Percentiles rank a stretch among this genome's conserved stretches.
These are phyloP conservation scores for Cosmopolites sordidus DNA, from an alignment of 2,888 invertebrate genomes.

Conservation along the genomic window DNA sequence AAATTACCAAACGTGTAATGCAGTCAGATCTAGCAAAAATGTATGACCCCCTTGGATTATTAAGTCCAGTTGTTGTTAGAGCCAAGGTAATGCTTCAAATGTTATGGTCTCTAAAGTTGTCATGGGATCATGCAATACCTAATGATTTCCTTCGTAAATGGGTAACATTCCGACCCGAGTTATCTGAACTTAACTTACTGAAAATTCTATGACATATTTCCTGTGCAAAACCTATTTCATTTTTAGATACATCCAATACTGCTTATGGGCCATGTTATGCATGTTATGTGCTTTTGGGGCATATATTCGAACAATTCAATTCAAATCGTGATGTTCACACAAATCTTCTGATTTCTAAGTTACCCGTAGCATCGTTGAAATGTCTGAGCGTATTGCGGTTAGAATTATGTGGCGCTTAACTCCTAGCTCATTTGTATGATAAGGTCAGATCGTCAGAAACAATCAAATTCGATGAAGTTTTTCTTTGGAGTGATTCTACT, in stretches of 20 bases:
- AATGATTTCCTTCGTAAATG: not conserved
- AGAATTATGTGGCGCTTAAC: slow-evolving; percentile 24
- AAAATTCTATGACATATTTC: slow-evolving; percentile 12
- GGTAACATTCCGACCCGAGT: slow-evolving; percentile 1
- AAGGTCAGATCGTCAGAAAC: slow-evolving; percentile 17
- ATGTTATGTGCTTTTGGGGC: no score
- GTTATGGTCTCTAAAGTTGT: slow-evolving; percentile 11
- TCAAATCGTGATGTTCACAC: no score
- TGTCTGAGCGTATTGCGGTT: slow-evolving; percentile 17
- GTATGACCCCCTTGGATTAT: no score
- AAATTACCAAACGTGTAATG: no score
- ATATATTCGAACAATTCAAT: slow-evolving; percentile 8
- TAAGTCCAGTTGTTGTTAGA: slow-evolving; percentile 13
- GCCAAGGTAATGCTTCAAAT: slow-evolving; percentile 21
- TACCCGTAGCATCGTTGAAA: slow-evolving; percentile 23
- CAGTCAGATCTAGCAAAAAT: not conserved
- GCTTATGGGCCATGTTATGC: no score
- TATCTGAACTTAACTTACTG: slow-evolving; percentile 8
- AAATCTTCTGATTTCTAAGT: no score
- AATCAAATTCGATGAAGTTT: no score
- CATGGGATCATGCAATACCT: slow-evolving; percentile 15
- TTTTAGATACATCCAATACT: slow-evolving; percentile 19
- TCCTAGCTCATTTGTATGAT: slow-evolving; percentile 15
- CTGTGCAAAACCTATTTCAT: not conserved
- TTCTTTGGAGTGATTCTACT: slow-evolving; percentile 27